A percentile compares a stretch with the other conserved stretches of the same genome.
Evolutionary conservation across 2,113 vertebrate species (phyloP).

Genomic region (Daphoenositta chrysoptera): DNA sequence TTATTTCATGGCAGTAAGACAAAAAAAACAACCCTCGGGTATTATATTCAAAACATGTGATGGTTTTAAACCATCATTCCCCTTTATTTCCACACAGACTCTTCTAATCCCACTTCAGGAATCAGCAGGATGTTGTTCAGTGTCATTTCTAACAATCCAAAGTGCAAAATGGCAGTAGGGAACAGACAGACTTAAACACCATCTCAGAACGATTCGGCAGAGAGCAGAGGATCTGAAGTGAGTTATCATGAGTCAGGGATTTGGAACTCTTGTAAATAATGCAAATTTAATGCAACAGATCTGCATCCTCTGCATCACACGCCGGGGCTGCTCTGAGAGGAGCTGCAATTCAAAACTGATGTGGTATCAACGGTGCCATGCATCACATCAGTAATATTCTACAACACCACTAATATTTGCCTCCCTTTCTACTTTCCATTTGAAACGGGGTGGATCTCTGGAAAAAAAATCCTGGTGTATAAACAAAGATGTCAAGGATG

Average conservation of each 20-base stretch:
- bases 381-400: not conserved
- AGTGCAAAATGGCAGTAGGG: not conserved
- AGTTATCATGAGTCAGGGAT: not conserved
- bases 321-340: not conserved
- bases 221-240: not conserved
- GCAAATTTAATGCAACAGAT: not conserved
- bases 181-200: not conserved
- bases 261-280: not conserved
- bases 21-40: not conserved
- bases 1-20: not conserved
- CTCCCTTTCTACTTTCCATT: not conserved
- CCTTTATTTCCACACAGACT: not conserved
- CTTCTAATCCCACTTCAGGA: not conserved
- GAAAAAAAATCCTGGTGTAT: not conserved
- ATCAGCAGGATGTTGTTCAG: not conserved
- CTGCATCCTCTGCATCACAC: not conserved
- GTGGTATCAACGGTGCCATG: rapidly evolving
- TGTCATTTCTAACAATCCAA: not conserved
- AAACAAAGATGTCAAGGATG: not conserved
- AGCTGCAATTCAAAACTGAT: not conserved
- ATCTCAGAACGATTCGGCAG: not conserved
- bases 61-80: not conserved
- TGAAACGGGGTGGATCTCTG: not conserved
- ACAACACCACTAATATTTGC: not conserved
- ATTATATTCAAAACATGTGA: not conserved